Percentiles rank a stretch among this genome's conserved stretches.
phyloP scores from a whole-genome alignment of 1,140 invertebrate species.

The Brachionus paranguensis region DNA sequence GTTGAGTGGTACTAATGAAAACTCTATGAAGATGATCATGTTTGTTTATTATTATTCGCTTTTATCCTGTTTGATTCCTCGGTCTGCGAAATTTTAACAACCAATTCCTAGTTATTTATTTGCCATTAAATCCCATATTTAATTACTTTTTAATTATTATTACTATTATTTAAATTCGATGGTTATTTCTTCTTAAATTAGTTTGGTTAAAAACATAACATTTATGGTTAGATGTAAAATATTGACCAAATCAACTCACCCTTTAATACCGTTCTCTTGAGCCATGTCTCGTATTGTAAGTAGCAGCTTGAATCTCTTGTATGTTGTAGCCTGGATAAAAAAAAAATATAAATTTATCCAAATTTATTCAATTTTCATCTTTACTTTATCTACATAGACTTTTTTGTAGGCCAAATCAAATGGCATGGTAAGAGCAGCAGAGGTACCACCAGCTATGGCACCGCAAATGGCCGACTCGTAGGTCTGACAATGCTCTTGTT shows the following conservation, averaged over 20 bases:
- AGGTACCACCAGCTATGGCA: background rate
- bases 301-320: background rate
- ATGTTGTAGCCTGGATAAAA: background rate
- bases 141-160: background rate
- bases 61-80: background rate
- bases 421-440: background rate
- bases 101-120: background rate
- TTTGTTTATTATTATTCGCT: background rate
- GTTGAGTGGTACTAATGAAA: background rate
- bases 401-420: background rate
- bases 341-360: background rate
- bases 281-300: background rate
- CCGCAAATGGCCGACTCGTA: conserved; percentile 9
- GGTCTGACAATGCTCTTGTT: conserved; percentile 6
- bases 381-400: conserved; percentile 5
- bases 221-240: background rate
- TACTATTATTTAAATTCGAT: background rate
- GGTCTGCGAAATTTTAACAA: background rate
- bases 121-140: background rate
- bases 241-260: background rate
- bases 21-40: background rate
- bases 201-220: conserved; percentile 6
- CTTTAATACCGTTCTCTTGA: background rate
- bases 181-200: background rate
- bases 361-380: background rate